These are phyloP conservation scores for Andrena praecox DNA, from an alignment of 2,888 invertebrate species.

Conservation along the genomic window DNA sequence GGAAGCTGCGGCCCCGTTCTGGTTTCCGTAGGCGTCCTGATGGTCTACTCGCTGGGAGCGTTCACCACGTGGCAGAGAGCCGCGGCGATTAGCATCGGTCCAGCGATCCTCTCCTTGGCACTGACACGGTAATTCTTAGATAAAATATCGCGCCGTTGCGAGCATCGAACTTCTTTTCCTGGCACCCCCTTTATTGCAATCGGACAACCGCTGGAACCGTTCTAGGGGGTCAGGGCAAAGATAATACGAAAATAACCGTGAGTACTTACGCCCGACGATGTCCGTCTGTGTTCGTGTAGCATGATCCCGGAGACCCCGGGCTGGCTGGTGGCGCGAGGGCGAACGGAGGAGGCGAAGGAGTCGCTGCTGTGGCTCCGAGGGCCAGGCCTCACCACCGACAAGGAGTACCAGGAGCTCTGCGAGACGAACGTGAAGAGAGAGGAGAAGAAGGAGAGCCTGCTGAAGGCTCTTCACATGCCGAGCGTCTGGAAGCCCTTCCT, in stretches of 20 bases:
- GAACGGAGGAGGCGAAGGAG: slow-evolving; percentile 87
- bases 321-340: slow-evolving; percentile 88
- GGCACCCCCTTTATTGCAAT: no score
- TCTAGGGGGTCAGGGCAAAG: no score
- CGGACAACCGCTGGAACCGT: no score
- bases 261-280: neutral
- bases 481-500: slow-evolving; percentile 89
- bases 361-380: slow-evolving; percentile 89
- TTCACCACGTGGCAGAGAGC: slow-evolving; percentile 89
- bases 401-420: slow-evolving; percentile 88
- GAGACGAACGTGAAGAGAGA: slow-evolving; percentile 81
- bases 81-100: slow-evolving; percentile 88
- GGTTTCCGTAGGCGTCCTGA: slow-evolving; percentile 90
- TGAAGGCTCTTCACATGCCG: slow-evolving; percentile 82
- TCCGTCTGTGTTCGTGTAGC: slow-evolving; percentile 36
- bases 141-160: no score
- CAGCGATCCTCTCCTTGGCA: slow-evolving; percentile 80
- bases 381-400: slow-evolving; percentile 88
- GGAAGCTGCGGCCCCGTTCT: slow-evolving; percentile 90
- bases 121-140: slow-evolving; percentile 74
- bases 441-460: slow-evolving; percentile 66
- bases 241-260: no score
- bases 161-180: no score
- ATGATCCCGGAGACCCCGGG: slow-evolving; percentile 90
- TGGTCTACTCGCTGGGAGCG: slow-evolving; percentile 89